Evolutionary conservation across 2,888 invertebrate species (phyloP).

Genomic region (Plagodis pulveraria): DNA sequence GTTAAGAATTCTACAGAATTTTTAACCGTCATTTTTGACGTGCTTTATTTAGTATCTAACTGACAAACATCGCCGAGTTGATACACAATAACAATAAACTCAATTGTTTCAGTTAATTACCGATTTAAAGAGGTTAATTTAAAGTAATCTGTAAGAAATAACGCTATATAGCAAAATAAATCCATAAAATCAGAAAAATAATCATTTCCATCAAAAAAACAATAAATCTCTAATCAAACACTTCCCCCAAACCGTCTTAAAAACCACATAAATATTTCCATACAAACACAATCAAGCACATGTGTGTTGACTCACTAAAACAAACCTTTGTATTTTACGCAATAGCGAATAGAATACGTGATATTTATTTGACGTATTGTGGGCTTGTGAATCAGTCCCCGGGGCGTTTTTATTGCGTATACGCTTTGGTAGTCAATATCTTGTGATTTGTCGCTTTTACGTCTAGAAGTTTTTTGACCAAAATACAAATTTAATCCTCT

Average conservation of each 20-base stretch:
- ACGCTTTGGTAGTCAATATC: slow-evolving; percentile 64
- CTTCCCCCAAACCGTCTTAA: slow-evolving; percentile 21
- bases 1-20: no score
- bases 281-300: slow-evolving; percentile 38
- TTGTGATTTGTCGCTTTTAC: slow-evolving; percentile 61
- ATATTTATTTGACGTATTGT: slow-evolving; percentile 73
- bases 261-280: slow-evolving; percentile 31
- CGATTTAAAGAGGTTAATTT: no score
- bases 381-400: slow-evolving; percentile 67
- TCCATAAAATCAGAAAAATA: neutral
- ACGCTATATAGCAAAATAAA: no score
- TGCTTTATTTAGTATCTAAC: no score
- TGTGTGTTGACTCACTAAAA: slow-evolving; percentile 58
- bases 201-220: slow-evolving; percentile 3
- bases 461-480: slow-evolving; percentile 21
- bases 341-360: slow-evolving; percentile 50
- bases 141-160: no score
- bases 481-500: neutral
- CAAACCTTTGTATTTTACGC: slow-evolving; percentile 59
- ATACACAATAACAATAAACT: no score
- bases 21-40: no score
- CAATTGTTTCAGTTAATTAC: no score
- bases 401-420: slow-evolving; percentile 73
- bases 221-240: slow-evolving; percentile 15
- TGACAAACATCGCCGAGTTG: no score